phyloP scores from a whole-genome alignment of 2,888 invertebrate genomes.

The Poecilus cupreus region DNA sequence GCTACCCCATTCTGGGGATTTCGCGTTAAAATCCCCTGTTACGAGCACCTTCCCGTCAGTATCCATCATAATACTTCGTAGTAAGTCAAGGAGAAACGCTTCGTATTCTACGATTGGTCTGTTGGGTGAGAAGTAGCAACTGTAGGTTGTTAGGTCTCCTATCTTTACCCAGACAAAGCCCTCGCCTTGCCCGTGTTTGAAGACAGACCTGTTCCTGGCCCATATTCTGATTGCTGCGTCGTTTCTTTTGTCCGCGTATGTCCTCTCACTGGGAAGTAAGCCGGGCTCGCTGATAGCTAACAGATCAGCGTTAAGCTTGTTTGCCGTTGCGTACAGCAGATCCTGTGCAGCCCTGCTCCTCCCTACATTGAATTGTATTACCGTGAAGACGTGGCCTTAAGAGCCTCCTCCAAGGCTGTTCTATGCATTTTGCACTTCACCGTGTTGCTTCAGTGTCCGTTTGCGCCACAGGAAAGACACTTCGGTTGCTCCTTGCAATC shows the following conservation, averaged over 20 bases:
- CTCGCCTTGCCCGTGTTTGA: neutral
- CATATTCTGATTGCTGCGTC: neutral
- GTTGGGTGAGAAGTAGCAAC: constrained; percentile 38
- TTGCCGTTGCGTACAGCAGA: neutral
- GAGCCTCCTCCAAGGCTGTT: neutral
- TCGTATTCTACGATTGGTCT: neutral
- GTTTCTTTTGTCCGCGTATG: neutral
- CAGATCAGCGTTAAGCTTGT: neutral
- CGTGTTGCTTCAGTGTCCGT: neutral
- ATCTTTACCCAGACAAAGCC: neutral
- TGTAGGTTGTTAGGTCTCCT: neutral
- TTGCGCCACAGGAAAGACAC: neutral
- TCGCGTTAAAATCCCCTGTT: constrained; percentile 9
- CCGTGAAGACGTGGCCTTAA: neutral
- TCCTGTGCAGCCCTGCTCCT: neutral
- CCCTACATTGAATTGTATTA: neutral
- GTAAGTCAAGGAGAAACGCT: neutral
- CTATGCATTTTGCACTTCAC: neutral
- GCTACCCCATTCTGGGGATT: neutral
- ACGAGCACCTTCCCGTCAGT: neutral
- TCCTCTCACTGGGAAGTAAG: too few relatives aligned
- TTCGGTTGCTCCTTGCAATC: neutral
- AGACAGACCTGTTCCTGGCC: neutral
- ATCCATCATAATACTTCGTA: neutral
- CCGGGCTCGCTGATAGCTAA: neutral